Evolutionary conservation across 2,888 invertebrate genomes (phyloP), one percentile per base, ranked within the genome.

Genomic region (Pseudeuparius sepicola): DNA sequence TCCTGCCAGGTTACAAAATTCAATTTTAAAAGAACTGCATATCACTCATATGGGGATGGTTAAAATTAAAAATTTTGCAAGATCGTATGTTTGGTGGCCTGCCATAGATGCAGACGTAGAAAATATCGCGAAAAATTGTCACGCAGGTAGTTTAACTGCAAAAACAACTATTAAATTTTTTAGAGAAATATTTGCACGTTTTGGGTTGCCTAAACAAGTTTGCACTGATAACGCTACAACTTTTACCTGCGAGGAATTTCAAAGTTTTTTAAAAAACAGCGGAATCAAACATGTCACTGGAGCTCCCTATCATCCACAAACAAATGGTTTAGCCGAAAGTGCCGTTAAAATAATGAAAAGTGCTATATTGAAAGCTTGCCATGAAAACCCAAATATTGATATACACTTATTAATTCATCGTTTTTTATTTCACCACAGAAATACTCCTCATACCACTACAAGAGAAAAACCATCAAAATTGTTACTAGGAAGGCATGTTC

Each of bases 301-400:
- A 6, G 33, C 37, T 17, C 36, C 36, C 2, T 36, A 26, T 14
- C 23, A 36, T 18, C 31, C 36, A n/a, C 14, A 25, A n/a, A 25
- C 31, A 31, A 36, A 20, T 20, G 20, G 20, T 7, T 20, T 20
- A n/a, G 36, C 20, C 2, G 32, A 37, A 20, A 24, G 28, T 14
- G 37, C 20, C 7, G 37, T 37, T 2, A 37, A 37, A 24, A 37
- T 37, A 23, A 6, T 31, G 7, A 32, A 37, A 37, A 37, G 28
- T 2, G 28, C 28, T n/a, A 23, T 37, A 14, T 10, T 37, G 2
- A 32, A 24, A 28, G 13, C 26, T 15, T 32, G 20, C 31, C 7
- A 31, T 26, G 31, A 36, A 14, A 17, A 31, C 23, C 26, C 24
- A 5, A 9, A 9, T 24, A 11, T 23, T 9, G 36, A 36, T 15